Evolutionary conservation across 2,888 invertebrate species (phyloP), one percentile per base, ranked within the genome.

Genomic region (Macrophya annulata): DNA sequence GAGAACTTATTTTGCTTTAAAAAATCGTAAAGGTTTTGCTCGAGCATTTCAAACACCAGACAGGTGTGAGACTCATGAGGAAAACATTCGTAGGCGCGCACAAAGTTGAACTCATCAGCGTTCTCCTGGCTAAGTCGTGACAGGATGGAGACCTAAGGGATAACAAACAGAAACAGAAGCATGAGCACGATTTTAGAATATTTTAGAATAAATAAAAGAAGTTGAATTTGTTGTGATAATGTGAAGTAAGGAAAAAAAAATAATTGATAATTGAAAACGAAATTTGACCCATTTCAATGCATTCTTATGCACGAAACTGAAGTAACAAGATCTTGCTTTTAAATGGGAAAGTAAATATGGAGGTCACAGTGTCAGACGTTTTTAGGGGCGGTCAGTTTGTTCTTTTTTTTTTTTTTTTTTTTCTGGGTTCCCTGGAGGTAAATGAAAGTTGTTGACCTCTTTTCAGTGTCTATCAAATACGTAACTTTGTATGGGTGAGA

Each of bases 1-100:
- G 98, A 98, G 95, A 99, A 99, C 95, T 99, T 99, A 95, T 99
- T 99, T 94, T 99, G 99, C 94, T 99, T 99, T 89, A 99, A 96
- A 94, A 99, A 99, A 95, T 99, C 99, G 94, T 99, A 99, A 89
- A 99, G 95, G 94, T 99, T 99, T 95, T 99, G 99, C 93, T 99
- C 99, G 91, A 99, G 96, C 99, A 99, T 99, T 95, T 99, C 99
- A 94, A 99, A 99, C 93, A 99, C 99, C 94, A 99, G 96, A 94
- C 99, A 99, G 85, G 99, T 99, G 95, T 99, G 99, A 94, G 98
- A 99, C 94, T 99, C 99, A 94, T 99, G 99, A 95, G 99, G 99
- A 95, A 99, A 99, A 95, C 99, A 99, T 94, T 99, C 99, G 94
- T 98, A 99, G 77, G 99, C 99, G 88, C 99, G 98, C 91, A 99